Evolutionary conservation across 2,888 invertebrate species (phyloP), one percentile per base, ranked within the genome.

Genomic region (Adelognathus sp.): DNA sequence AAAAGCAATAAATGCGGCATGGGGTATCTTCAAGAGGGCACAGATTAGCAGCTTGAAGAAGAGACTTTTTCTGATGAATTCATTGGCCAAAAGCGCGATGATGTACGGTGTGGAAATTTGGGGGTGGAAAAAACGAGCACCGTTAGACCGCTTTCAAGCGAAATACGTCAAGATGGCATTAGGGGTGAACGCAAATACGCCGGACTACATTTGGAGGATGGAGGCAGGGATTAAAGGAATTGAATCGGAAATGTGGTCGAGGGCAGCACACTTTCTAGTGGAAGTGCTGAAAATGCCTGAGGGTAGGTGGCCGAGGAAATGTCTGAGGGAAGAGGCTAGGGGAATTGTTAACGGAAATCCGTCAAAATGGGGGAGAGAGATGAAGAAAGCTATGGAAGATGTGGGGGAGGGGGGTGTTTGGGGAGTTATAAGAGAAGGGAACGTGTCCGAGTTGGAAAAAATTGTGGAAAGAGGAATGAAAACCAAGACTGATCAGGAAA

Each of bases 401-500:
- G 67, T 36, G 27, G 67, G 74, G 0, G 50, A 75, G 14, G 39
- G 46, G 4, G 31, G 18, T 24, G 16, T 41, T 6, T 56, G 46
- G 46, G 27, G 50, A 2, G 18, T 18, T 9, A 29, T 46, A 29
- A 31, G 21, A 16, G n/a, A 29, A 1, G 31, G 63, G 5, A 36
- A 50, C 1, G 14, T 5, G 21, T 9, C n/a, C n/a, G 31, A 16
- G 11, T n/a, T 14, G 0, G n/a, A 14, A 64, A 36, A 36, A 11
- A 18, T 2, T 7, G 9, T 16, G 16, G 21, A 61, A 41, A 36
- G 14, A 16, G 18, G 27, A 4, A 9, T 16, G 21, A 39, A 16
- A 14, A 69, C 18, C 0, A 61, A 56, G 14, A 66, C 5, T 7
- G 60, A 72, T 2, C 66, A 76, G 21, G 52, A 72, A 31, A 66